These are phyloP conservation scores for Miichthys miiuy DNA, from an alignment of 2,797 vertebrate genomes.

Conservation along the genomic window DNA sequence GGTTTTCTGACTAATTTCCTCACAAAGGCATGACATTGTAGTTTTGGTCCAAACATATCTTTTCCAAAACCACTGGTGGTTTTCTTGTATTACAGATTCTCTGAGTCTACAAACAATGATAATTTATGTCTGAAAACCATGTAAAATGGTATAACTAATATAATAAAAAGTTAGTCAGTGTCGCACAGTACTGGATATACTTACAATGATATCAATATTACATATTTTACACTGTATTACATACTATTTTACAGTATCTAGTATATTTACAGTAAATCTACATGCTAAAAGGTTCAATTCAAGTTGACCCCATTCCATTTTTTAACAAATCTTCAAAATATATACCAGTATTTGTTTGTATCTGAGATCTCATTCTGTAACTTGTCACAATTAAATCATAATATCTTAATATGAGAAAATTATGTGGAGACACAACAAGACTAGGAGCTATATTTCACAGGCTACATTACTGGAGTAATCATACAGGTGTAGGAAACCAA, in stretches of 20 bases:
- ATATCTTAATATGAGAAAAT: neutral
- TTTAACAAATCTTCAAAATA: neutral
- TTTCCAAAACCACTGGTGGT: neutral
- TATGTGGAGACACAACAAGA: neutral
- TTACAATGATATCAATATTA: neutral
- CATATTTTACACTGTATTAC: neutral
- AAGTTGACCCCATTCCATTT: neutral
- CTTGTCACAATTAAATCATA: neutral
- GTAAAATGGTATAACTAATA: neutral
- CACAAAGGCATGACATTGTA: neutral
- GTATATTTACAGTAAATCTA: neutral
- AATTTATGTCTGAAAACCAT: neutral
- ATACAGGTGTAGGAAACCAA: neutral
- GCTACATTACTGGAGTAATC: neutral
- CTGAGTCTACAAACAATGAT: neutral
- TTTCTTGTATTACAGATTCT: neutral
- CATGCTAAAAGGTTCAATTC: neutral
- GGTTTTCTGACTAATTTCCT: constrained; percentile 12
- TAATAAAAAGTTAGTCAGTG: too few relatives aligned
- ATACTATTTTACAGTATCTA: neutral
- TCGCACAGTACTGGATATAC: neutral
- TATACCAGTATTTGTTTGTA: neutral
- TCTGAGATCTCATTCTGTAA: neutral
- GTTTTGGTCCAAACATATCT: neutral
- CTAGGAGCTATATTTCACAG: neutral